phyloP scores from a whole-genome alignment of 2,113 vertebrate species.

The Circaetus cinerascens region DNA sequence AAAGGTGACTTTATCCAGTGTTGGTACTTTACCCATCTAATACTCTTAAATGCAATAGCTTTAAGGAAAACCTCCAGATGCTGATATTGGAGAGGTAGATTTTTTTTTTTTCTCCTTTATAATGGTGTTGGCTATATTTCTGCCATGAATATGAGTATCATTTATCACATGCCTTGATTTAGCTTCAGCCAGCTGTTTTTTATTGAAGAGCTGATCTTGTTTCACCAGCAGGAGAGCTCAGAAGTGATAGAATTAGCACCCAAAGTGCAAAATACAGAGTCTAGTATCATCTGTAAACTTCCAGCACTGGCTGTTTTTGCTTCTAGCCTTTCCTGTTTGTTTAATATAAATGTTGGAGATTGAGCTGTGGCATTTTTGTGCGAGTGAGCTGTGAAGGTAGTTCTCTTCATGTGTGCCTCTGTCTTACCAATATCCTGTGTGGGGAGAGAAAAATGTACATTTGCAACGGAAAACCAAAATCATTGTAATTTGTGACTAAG shows the following conservation, averaged over 20 bases:
- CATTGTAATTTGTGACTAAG: neutral
- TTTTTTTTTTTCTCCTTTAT: neutral
- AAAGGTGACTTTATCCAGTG: neutral
- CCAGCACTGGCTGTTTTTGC: neutral
- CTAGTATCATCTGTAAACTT: neutral
- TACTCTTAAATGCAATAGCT: neutral
- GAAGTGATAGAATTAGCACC: slow-evolving; percentile 35
- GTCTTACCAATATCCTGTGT: slow-evolving; percentile 29
- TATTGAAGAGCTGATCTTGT: slow-evolving; percentile 28
- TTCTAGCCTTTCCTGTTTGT: neutral
- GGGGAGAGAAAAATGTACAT: neutral
- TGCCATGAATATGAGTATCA: neutral
- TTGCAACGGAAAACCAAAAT: neutral
- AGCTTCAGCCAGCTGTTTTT: slow-evolving; percentile 24
- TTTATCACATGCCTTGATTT: neutral
- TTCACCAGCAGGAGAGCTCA: neutral
- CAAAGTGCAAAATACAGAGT: neutral
- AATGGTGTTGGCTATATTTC: neutral
- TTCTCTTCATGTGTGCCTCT: neutral
- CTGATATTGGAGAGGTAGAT: neutral
- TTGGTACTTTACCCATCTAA: neutral
- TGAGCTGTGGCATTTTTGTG: neutral
- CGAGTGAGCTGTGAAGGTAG: neutral
- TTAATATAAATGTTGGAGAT: neutral
- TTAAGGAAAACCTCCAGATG: neutral